Conservation (phyloP, 92 coral and sea anemone genomes). For the Umimayanthus kanabou region DNA sequence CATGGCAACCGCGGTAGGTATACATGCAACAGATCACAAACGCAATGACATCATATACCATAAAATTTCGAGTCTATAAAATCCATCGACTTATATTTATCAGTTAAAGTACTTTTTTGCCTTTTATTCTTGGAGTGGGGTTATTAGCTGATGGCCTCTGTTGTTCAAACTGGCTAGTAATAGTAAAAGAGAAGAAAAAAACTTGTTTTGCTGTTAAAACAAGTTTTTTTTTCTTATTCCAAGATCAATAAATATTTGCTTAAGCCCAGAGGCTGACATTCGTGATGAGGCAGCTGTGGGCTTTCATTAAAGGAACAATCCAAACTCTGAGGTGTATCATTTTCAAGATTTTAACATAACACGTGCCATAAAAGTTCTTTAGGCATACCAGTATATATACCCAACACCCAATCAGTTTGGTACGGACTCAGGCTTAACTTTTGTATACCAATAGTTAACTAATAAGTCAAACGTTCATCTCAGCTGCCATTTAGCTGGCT, state of each 20-base stretch:
- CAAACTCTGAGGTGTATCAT: background rate
- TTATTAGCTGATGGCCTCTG: no score
- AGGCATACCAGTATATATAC: background rate
- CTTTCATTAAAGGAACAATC: no score
- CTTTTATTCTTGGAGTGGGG: background rate
- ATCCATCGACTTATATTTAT: background rate
- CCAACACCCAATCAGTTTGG: no score
- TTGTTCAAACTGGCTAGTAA: no score
- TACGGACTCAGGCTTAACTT: background rate
- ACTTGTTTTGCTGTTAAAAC: no score
- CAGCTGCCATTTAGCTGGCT: background rate
- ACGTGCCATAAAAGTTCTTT: background rate
- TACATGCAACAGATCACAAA: background rate
- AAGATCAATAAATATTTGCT: no score
- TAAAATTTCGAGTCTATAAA: no score
- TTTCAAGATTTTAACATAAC: background rate
- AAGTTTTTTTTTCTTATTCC: no score
- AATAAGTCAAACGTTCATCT: background rate
- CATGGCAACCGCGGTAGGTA: slow-evolving; percentile 80
- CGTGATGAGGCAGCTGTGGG: no score
- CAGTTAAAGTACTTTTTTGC: background rate
- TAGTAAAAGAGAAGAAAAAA: no score
- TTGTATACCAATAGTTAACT: background rate
- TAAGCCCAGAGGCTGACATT: no score
- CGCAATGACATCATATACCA: background rate